Evolutionary conservation across 2,797 vertebrate genomes (phyloP), one percentile per base, ranked within the genome.

Genomic region (Benthosema pterotum): DNA sequence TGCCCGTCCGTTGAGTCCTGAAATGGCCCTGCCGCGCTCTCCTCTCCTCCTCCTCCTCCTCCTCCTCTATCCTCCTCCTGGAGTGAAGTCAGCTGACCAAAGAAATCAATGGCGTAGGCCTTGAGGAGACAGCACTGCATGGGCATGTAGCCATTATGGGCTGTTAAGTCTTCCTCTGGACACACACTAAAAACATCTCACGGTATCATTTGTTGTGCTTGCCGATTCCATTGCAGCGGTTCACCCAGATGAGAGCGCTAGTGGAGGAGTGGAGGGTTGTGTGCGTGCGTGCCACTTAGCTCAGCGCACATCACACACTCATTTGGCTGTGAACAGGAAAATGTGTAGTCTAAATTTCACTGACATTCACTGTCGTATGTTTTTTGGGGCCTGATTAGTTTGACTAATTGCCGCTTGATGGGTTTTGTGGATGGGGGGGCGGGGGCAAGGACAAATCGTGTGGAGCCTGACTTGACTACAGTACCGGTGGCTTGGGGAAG

Each of bases 351-450:
- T 82, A 67, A 78, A 66, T 74, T 65, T 73, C 38, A 1, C 60
- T 28, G 62, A 74, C 68, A 54, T 58, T 63, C 71, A 32, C 62
- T 69, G 47, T 50, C 60, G 32, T 58, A 50, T 70, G 57, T 47
- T 19, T 65, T 65, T 56, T 28, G 52, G 62, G 52, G 60, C 58
- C 45, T 43, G 52, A 58, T 76, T 60, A 68, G 81, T 74, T 59
- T 60, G 52, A 54, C 71, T 83, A 82, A 83, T 82, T 76, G 72
- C 67, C 58, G 46, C 60, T 70, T 52, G 67, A 72, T 76, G 46
- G 79, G 80, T 83, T 81, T n/a, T n/a, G n/a, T n/a, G n/a, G n/a
- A n/a, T 52, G 63, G 55, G 43, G 49, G 28, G 5, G 28, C 7
- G 9, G 32, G 32, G 32, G 8, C n/a, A n/a, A 9, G 32, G 58